Evolutionary conservation across 2,888 invertebrate species (phyloP), one percentile per base, ranked within the genome.

Genomic region (Acanthosepion esculentum): DNA sequence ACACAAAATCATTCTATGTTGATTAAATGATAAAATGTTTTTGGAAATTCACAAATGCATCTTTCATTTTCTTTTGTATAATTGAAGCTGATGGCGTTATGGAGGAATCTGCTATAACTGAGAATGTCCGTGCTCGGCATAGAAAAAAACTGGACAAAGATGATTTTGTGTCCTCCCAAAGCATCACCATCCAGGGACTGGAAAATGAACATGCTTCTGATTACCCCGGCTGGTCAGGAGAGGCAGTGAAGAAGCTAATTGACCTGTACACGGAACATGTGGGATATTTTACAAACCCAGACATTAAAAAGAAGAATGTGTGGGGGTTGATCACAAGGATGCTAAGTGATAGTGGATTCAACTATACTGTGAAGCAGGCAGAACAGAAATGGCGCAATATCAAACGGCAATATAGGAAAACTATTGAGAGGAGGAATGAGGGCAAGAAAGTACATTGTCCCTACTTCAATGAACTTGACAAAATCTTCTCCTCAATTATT

Each of bases 291-390:
- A n/a, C 33, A 15, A 78, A 78, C 15, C 78, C 78, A 4, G 78
- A 78, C 33, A 78, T 78, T n/a, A 78, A 78, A n/a, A 78, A 78
- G 78, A 78, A 78, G n/a, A 78, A 78, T 78, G 78, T 78, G n/a
- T 78, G 78, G 78, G 78, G 78, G 20, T n/a, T 78, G 78, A 78
- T 78, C 15, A 78, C 78, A 15, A n/a, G 78, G n/a, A 78, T 78
- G 78, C n/a, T 78, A n/a, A 78, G 78, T 78, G 78, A 78, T n/a
- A 78, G n/a, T n/a, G 78, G 78, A 78, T 78, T 78, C 78, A 78
- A 78, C 78, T 78, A 78, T 12, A 78, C 78, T 5, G 78, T 78
- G 78, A 78, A 78, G 78, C 78, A 78, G 15, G 33, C 33, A 33
- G 78, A 78, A 78, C 78, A 78, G n/a, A 78, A 78, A 78, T 78